Percentiles rank a stretch among this genome's conserved stretches.
Conservation (phyloP, 1,140 invertebrate genomes). For the Psilanteris sp. region DNA sequence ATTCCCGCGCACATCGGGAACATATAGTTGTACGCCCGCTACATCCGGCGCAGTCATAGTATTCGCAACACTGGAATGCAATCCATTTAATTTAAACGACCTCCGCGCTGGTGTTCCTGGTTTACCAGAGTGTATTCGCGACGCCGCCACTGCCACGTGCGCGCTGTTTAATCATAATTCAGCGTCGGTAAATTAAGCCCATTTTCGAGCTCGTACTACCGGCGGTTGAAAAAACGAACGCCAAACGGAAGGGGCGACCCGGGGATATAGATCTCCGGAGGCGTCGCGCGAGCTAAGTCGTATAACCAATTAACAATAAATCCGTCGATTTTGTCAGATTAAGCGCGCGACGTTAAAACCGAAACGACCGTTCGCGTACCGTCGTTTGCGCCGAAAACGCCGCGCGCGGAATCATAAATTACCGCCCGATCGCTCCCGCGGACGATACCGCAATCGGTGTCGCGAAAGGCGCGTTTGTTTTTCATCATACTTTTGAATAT, state of each 20-base stretch:
- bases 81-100: slow-evolving; percentile 72
- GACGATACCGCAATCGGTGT: no score
- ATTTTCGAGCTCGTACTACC: slow-evolving; percentile 56
- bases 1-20: slow-evolving; percentile 18
- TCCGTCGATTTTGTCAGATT: slow-evolving; percentile 67
- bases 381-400: slow-evolving; percentile 22
- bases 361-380: slow-evolving; percentile 18
- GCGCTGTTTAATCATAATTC: slow-evolving; percentile 73
- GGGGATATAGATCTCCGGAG: no score
- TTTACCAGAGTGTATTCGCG: slow-evolving; percentile 60
- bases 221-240: slow-evolving; percentile 11
- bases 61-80: slow-evolving; percentile 65
- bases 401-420: slow-evolving; percentile 30
- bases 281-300: slow-evolving; percentile 50
- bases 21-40: slow-evolving; percentile 27
- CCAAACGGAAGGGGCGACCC: slow-evolving; percentile 10
- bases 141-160: slow-evolving; percentile 51
- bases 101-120: slow-evolving; percentile 53
- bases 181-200: slow-evolving; percentile 69
- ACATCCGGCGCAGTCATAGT: slow-evolving; percentile 56
- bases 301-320: slow-evolving; percentile 71
- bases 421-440: slow-evolving; percentile 3
- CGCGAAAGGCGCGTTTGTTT: slow-evolving; percentile 13
- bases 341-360: slow-evolving; percentile 37
- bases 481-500: no score